These are phyloP conservation scores for Mus spicilegus DNA, from an alignment of 2,113 vertebrate genomes.

Conservation along the genomic window DNA sequence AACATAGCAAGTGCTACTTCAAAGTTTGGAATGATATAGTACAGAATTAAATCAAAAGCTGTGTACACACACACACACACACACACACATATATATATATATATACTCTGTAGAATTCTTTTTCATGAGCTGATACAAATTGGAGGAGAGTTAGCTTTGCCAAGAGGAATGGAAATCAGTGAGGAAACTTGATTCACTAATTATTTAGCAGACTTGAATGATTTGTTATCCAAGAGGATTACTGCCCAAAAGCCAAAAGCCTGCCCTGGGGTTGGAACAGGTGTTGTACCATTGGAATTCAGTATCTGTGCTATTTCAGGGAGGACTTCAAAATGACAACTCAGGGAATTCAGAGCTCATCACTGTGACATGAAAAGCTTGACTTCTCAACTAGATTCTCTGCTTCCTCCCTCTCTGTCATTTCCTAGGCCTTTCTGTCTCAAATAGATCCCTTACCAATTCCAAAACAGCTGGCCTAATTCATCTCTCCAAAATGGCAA, in stretches of 20 bases:
- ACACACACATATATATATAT: too few species aligned
- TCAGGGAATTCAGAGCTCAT: slow-evolving; percentile 53
- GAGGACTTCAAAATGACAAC: slow-evolving; percentile 64
- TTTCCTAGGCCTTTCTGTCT: slow-evolving; percentile 4
- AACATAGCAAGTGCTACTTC: neutral
- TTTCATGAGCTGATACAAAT: neutral
- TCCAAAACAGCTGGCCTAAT: slow-evolving; percentile 58
- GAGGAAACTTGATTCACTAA: slow-evolving; percentile 70
- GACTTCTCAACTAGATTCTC: slow-evolving; percentile 46
- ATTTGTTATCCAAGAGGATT: slow-evolving; percentile 51
- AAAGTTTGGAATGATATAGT: neutral
- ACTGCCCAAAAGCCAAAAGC: slow-evolving; percentile 61
- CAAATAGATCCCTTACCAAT: slow-evolving; percentile 45
- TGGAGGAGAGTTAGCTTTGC: slow-evolving; percentile 15
- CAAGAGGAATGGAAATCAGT: slow-evolving; percentile 56
- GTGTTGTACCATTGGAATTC: slow-evolving; percentile 66
- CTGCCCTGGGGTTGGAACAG: slow-evolving; percentile 64
- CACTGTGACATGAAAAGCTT: slow-evolving; percentile 28
- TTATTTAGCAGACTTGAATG: slow-evolving; percentile 69
- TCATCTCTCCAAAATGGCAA: slow-evolving; percentile 55
- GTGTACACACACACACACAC: neutral
- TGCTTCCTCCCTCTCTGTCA: neutral
- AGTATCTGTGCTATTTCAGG: slow-evolving; percentile 44
- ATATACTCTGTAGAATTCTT: neutral
- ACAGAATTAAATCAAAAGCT: neutral